Conservation (phyloP, 1,140 invertebrate genomes). For the Acromyrmex echinatior region DNA sequence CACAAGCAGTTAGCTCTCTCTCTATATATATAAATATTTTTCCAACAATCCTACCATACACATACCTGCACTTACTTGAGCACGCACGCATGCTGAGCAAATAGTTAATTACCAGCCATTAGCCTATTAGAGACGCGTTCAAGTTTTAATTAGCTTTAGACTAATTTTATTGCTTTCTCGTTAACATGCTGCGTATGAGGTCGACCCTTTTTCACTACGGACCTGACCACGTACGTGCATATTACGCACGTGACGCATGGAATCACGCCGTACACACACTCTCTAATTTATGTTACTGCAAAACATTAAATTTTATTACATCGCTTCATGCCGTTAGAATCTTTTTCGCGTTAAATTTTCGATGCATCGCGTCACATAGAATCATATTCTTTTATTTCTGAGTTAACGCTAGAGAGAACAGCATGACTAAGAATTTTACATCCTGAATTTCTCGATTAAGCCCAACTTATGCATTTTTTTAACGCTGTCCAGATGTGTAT, state of each 20-base stretch:
- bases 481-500: too few species aligned
- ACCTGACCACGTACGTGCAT: conserved; percentile 47
- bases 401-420: neutral
- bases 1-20: neutral
- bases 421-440: neutral
- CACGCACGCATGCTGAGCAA: conserved; percentile 17
- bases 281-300: conserved; percentile 47
- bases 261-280: neutral
- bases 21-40: conserved; percentile 29
- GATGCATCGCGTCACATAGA: neutral
- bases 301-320: conserved; percentile 45
- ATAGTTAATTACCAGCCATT: conserved; percentile 59
- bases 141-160: conserved; percentile 70
- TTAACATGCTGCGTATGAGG: conserved; percentile 47
- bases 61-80: neutral
- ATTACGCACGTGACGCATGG: conserved; percentile 53
- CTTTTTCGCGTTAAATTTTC: conserved; percentile 14
- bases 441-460: neutral
- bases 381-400: neutral
- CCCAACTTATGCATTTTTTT: neutral
- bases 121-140: conserved; percentile 54
- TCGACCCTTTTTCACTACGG: conserved; percentile 29
- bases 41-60: conserved; percentile 15
- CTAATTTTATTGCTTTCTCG: conserved; percentile 60
- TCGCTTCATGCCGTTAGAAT: neutral